Base-by-base conservation (phyloP, 2,888 invertebrate genomes). In the Leptinotarsa haldemani region DNA sequence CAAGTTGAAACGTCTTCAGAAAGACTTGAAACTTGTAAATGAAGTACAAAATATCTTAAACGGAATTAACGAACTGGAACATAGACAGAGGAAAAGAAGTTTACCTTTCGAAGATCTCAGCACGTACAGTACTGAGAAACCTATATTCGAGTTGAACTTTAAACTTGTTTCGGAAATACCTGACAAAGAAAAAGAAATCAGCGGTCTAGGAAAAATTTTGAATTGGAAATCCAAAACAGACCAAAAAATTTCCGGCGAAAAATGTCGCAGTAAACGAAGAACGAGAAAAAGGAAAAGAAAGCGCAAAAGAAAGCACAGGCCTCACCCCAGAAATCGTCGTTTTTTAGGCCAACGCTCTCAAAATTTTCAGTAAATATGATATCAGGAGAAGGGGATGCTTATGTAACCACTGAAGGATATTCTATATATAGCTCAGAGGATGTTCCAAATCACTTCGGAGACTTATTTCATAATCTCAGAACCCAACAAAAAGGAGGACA, bases 21-120 rank as follows among this genome's bases (percentile, higher is more conserved):
- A 77, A 46, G 81, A 83, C 64, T 64, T 83, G 5, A 78, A 80
- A 66, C 73, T 83, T 48, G 81, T 83, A 7, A 74, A 82, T 71
- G 83, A 83, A 74, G 79, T 83, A 47, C 81, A 83, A 70, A 79
- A 68, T 64, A 81, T 82, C 47, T 70, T 82, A 47, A 77, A 82
- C 63, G 77, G 78, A 58, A 74, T 80, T 15, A 67, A 61, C 68
- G 66, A 70, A 63, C 40, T 20, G 4, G 67, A 69, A n/a, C 74
- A 71, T 71, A 71, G 61, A 53, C 53, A 74, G n/a, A 73, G 70
- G 15, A 76, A 73, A 56, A 69, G 70, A 5, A 48, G 18, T 13
- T 15, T 67, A 4, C 18, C 53, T 66, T n/a, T 48, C n/a, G n/a
- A 40, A 22, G 40, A 40, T 18, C 18, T 20, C 7, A 20, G 52